phyloP scores from a whole-genome alignment of 2,797 vertebrate genomes.

The Enteromius thamalakanensis region DNA sequence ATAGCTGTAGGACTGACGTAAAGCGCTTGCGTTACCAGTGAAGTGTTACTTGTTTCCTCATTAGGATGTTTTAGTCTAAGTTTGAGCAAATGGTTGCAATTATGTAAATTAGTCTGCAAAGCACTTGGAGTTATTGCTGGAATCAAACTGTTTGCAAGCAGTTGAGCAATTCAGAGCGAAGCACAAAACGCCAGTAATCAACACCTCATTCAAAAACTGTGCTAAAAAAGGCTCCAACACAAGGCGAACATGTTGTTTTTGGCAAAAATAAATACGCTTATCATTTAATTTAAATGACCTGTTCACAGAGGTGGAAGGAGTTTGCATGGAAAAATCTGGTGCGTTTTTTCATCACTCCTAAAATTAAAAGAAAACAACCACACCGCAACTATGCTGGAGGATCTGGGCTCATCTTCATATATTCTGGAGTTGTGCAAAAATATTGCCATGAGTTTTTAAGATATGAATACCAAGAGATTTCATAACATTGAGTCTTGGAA shows the following conservation, averaged over 20 bases:
- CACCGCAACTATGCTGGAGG: no score
- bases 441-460: no score
- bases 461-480: no score
- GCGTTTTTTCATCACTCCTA: no score
- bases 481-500: no score
- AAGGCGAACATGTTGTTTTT: not conserved
- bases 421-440: no score
- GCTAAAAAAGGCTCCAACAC: not conserved
- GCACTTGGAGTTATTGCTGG: slow-evolving; percentile 48
- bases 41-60: slow-evolving; percentile 59
- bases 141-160: slow-evolving; percentile 52
- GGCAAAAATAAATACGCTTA: not conserved
- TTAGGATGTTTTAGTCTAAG: slow-evolving; percentile 49
- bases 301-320: no score
- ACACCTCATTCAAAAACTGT: slow-evolving; percentile 24
- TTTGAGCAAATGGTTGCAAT: slow-evolving; percentile 50
- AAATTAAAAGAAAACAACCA: no score
- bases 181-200: slow-evolving; percentile 31
- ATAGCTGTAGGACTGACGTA: slow-evolving; percentile 39
- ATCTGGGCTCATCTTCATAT: no score
- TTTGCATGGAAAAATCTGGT: no score
- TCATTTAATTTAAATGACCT: not conserved
- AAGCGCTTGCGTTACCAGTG: slow-evolving; percentile 38
- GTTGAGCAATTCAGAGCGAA: slow-evolving; percentile 51
- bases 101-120: slow-evolving; percentile 58